Conservation (phyloP, 2,113 vertebrate genomes). For the Okapia johnstoni region DNA sequence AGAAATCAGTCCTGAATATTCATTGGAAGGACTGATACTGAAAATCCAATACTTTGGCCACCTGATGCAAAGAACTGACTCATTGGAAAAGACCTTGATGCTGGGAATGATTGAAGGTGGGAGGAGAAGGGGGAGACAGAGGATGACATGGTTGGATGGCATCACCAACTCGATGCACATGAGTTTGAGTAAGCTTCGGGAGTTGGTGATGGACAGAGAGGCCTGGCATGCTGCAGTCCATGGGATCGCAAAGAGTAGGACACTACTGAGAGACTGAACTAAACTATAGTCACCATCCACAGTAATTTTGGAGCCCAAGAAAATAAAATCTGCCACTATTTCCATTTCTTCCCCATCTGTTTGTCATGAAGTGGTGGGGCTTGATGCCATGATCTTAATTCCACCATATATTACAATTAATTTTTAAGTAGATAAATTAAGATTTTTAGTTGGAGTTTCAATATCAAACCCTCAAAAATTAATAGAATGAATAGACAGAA, state of each 20-base stretch:
- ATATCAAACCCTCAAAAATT: not conserved
- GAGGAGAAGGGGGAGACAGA: not conserved
- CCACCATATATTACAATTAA: not conserved
- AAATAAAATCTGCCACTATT: not conserved
- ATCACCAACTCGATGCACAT: accelerated
- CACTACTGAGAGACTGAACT: not conserved
- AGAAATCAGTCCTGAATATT: not conserved
- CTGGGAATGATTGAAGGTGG: not conserved
- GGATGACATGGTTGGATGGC: not conserved
- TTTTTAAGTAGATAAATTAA: not conserved
- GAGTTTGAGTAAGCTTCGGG: not conserved
- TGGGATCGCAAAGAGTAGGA: not conserved
- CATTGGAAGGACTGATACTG: not conserved
- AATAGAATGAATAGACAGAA: not conserved
- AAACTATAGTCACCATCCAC: not conserved
- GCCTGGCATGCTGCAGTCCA: not conserved
- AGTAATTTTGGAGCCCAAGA: not conserved
- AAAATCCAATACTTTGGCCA: not conserved
- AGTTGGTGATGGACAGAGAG: not conserved
- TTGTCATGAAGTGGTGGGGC: not conserved
- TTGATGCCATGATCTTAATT: not conserved
- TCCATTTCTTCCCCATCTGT: not conserved
- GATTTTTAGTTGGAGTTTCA: not conserved
- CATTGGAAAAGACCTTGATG: not conserved
- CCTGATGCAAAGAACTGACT: not conserved